phyloP scores from a whole-genome alignment of 2,888 invertebrate species.

The Disparrhopalites patrizii region DNA sequence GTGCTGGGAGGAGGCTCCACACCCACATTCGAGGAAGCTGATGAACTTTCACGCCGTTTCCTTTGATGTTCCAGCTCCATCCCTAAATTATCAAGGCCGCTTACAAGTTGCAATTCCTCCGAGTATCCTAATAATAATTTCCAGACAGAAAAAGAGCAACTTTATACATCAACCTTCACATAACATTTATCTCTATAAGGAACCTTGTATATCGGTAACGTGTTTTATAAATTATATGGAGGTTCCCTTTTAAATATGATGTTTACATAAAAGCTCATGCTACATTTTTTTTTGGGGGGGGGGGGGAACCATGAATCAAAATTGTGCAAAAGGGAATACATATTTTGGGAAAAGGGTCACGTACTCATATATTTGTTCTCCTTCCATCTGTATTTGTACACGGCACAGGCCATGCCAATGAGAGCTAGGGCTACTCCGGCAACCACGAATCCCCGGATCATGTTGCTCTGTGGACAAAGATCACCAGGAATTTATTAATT shows the following conservation, averaged over 20 bases:
- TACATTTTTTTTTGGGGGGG: neutral
- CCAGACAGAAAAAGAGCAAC: neutral
- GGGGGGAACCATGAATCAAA: neutral
- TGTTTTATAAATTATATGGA: too few relatives aligned
- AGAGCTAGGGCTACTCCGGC: conserved; percentile 4
- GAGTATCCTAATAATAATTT: conserved; percentile 25
- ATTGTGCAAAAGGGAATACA: neutral
- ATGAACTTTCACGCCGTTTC: conserved; percentile 1
- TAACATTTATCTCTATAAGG: too few relatives aligned
- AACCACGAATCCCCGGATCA: conserved; percentile 28
- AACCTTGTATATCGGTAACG: too few relatives aligned
- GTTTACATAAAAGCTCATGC: too few relatives aligned
- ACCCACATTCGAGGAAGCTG: conserved; percentile 6
- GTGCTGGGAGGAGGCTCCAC: conserved; percentile 10
- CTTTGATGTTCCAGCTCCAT: conserved; percentile 15
- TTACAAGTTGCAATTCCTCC: conserved; percentile 26
- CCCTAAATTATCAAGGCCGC: conserved; percentile 25
- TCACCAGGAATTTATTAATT: too few relatives aligned
- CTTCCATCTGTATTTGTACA: conserved; percentile 29
- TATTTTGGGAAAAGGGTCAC: neutral
- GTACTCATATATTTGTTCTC: conserved; percentile 19
- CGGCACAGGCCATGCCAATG: conserved; percentile 9
- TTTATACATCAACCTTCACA: neutral
- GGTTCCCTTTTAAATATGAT: too few relatives aligned
- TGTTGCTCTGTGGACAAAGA: conserved; percentile 26